Conservation (phyloP, 1,140 invertebrate genomes). For the Drosophila sturtevanti region DNA sequence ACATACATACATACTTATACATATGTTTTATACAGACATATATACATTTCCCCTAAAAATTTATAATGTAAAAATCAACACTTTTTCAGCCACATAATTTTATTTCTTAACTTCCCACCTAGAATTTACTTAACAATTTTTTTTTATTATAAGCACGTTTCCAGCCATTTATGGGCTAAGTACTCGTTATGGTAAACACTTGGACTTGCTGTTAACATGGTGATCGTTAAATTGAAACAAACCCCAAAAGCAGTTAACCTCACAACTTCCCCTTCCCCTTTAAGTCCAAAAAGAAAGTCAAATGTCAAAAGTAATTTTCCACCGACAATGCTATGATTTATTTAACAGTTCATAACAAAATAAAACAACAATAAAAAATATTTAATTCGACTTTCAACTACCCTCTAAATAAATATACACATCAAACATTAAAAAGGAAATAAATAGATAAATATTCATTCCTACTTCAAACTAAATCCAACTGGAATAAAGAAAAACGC, state of each 20-base stretch:
- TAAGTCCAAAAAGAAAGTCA: slow-evolving; percentile 58
- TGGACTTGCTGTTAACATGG: slow-evolving; percentile 31
- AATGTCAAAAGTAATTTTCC: slow-evolving; percentile 49
- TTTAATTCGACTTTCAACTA: not conserved
- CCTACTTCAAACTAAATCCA: too few relatives aligned
- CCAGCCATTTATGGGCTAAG: slow-evolving; percentile 46
- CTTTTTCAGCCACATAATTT: not conserved
- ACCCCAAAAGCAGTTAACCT: slow-evolving; percentile 37
- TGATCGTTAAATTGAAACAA: slow-evolving; percentile 37
- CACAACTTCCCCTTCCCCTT: slow-evolving; percentile 6
- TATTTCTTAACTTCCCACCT: not conserved
- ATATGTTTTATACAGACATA: too few relatives aligned
- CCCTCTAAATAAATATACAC: not conserved
- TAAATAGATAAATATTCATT: too few relatives aligned
- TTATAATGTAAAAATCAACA: too few relatives aligned
- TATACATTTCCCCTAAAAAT: not conserved
- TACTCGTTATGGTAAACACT: slow-evolving; percentile 30
- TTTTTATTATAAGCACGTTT: slow-evolving; percentile 46
- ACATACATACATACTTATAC: too few relatives aligned
- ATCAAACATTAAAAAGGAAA: not conserved
- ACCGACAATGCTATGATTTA: slow-evolving; percentile 51
- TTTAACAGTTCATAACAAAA: slow-evolving; percentile 38
- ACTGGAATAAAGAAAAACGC: too few relatives aligned
- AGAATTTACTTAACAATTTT: slow-evolving; percentile 22
- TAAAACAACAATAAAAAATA: slow-evolving; percentile 13